Percentiles rank a stretch among this genome's conserved stretches.
These are phyloP conservation scores for Polydrusus cervinus DNA, from an alignment of 2,888 invertebrate genomes.

Conservation along the genomic window DNA sequence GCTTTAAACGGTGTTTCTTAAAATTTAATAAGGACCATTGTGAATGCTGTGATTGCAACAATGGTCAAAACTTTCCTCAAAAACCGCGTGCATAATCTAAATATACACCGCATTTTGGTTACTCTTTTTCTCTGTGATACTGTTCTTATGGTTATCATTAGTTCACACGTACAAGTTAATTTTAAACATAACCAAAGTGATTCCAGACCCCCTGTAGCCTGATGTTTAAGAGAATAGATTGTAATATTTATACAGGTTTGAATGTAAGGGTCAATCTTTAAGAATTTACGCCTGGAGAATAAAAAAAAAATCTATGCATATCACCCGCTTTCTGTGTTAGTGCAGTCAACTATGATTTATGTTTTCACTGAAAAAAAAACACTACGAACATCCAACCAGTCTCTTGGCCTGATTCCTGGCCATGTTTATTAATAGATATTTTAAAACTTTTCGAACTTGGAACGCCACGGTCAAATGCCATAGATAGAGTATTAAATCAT, in stretches of 20 bases:
- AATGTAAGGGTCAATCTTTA: background rate
- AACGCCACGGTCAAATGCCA: no score
- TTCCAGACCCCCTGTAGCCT: conserved; percentile 20
- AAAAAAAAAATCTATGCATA: no score
- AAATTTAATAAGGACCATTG: no score
- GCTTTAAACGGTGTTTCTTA: no score
- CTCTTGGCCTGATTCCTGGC: no score
- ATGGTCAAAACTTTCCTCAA: background rate
- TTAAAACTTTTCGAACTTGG: no score
- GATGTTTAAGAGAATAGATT: conserved; percentile 12
- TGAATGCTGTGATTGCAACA: no score
- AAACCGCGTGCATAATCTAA: background rate
- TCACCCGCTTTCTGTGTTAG: no score
- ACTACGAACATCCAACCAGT: no score
- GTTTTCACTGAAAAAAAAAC: no score
- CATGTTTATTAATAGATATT: no score
- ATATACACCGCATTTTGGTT: conserved; percentile 3
- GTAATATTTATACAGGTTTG: background rate
- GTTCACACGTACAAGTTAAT: conserved; percentile 26
- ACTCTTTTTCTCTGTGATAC: conserved; percentile 5
- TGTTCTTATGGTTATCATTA: conserved; percentile 29
- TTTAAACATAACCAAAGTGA: conserved; percentile 24
- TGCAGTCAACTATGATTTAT: no score
- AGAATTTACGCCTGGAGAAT: background rate
- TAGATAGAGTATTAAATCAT: background rate